Evolutionary conservation across 2,888 invertebrate genomes (phyloP).

Genomic region (Apodemia hepburni): DNA sequence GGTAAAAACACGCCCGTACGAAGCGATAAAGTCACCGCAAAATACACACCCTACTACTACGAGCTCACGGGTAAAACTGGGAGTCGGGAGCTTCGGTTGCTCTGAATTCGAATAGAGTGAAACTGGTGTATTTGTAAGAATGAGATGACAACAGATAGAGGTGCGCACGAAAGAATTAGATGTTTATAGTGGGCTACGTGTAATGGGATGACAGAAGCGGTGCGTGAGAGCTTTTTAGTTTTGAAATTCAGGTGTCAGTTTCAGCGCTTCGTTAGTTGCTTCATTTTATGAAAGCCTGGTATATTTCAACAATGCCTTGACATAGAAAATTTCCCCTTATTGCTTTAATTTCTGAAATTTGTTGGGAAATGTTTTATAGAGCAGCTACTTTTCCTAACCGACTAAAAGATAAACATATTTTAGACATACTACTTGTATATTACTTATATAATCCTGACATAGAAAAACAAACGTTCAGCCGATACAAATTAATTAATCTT

Average conservation of each 20-base stretch:
- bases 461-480: too few relatives aligned
- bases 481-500: too few relatives aligned
- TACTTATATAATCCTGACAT: too few relatives aligned
- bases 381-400: too few relatives aligned
- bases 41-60: conserved; percentile 45
- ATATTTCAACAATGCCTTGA: conserved; percentile 18
- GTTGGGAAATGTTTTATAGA: too few relatives aligned
- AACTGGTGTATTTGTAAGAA: conserved; percentile 40
- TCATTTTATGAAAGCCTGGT: conserved; percentile 33
- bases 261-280: conserved; percentile 30
- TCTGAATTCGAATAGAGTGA: conserved; percentile 53
- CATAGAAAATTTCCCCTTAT: too few relatives aligned
- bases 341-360: too few relatives aligned
- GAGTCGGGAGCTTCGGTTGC: conserved; percentile 45
- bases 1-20: conserved; percentile 60
- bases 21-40: conserved; percentile 32
- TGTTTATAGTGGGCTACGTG: conserved; percentile 73
- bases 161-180: conserved; percentile 77
- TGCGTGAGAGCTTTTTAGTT: conserved; percentile 54
- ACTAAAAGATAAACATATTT: too few relatives aligned
- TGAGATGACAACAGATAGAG: conserved; percentile 60
- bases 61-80: conserved; percentile 67
- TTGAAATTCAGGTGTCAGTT: conserved; percentile 46
- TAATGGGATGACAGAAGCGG: conserved; percentile 66
- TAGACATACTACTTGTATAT: too few relatives aligned